Evolutionary conservation across 2,888 invertebrate species (phyloP).

Genomic region (Aelia acuminata): DNA sequence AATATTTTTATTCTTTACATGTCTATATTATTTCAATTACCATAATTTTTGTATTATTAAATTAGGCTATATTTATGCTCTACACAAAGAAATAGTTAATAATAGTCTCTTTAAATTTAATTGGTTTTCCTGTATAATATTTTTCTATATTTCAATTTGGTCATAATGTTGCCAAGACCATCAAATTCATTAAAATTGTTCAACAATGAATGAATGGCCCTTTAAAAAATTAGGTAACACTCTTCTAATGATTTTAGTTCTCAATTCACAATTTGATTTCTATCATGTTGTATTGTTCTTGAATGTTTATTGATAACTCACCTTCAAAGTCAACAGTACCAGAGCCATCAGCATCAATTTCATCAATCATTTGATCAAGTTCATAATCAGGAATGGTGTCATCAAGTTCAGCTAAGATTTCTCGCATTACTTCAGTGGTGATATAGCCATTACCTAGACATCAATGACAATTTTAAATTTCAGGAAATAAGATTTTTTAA

Average conservation of each 20-base stretch:
- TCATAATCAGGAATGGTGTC: conserved; percentile 74
- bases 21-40: too few species aligned
- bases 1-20: too few species aligned
- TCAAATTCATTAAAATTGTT: neutral
- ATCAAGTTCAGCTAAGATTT: conserved; percentile 73
- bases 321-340: conserved; percentile 77
- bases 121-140: too few species aligned
- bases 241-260: neutral
- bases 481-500: neutral
- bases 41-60: too few species aligned
- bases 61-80: too few species aligned
- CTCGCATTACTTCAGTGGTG: conserved; percentile 71
- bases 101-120: too few species aligned
- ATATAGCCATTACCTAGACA: conserved; percentile 71
- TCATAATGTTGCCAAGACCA: too few species aligned
- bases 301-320: conserved; percentile 66
- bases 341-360: conserved; percentile 75
- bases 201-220: neutral
- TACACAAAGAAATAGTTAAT: too few species aligned
- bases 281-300: neutral
- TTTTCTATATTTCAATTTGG: too few species aligned
- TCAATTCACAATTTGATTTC: neutral
- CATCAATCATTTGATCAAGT: conserved; percentile 74
- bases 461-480: neutral
- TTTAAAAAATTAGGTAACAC: neutral